phyloP scores from a whole-genome alignment of 1,140 invertebrate species.

The Trichomalopsis sarcophagae region DNA sequence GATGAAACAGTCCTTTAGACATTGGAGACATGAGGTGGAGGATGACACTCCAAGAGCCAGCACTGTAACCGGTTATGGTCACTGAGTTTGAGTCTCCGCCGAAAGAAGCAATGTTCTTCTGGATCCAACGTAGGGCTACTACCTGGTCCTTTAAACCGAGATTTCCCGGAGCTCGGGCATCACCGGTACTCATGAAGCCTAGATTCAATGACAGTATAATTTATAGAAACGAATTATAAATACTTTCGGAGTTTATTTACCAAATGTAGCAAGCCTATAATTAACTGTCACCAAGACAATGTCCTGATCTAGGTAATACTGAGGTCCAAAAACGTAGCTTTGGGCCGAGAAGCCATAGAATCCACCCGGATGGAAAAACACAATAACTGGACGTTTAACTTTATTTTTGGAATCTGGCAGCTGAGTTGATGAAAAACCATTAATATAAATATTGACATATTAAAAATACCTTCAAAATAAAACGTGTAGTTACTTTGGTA shows the following conservation, averaged over 20 bases:
- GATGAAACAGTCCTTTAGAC: constrained; percentile 70
- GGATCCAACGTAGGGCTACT: constrained; percentile 82
- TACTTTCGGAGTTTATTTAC: constrained; percentile 56
- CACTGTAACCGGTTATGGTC: constrained; percentile 82
- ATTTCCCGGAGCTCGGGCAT: constrained; percentile 80
- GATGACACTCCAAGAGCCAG: constrained; percentile 79
- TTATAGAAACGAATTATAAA: too few species aligned
- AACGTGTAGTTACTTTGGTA: constrained; percentile 62
- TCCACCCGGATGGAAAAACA: constrained; percentile 76
- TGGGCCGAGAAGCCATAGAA: constrained; percentile 74
- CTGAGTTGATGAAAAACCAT: constrained; percentile 6
- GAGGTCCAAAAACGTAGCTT: constrained; percentile 75
- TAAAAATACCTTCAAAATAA: background rate
- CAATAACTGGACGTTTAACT: constrained; percentile 66
- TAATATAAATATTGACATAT: too few species aligned
- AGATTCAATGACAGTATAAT: background rate
- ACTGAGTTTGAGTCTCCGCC: constrained; percentile 84
- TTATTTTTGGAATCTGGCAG: constrained; percentile 34
- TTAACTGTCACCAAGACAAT: constrained; percentile 83
- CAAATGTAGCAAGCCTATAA: constrained; percentile 80
- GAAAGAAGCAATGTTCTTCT: constrained; percentile 82
- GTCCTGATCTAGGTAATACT: constrained; percentile 80
- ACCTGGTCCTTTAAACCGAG: constrained; percentile 87
- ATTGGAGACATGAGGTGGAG: constrained; percentile 81
- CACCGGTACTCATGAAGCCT: constrained; percentile 82